These are phyloP conservation scores for Onychomys leucogaster DNA, from an alignment of 2,797 vertebrate species.

Conservation along the genomic window DNA sequence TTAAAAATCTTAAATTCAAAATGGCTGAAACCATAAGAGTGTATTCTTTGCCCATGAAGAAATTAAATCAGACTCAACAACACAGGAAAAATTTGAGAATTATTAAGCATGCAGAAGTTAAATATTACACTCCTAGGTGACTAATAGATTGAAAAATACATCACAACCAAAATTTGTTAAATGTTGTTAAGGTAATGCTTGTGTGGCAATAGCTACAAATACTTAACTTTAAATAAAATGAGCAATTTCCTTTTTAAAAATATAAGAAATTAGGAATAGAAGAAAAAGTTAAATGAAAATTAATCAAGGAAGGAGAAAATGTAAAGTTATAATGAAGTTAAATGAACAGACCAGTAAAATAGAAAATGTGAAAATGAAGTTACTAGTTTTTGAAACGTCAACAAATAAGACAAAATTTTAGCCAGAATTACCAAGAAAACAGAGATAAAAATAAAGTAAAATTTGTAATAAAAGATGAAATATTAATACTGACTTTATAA, in stretches of 20 bases:
- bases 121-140: neutral
- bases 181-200: neutral
- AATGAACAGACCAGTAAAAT: neutral
- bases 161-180: neutral
- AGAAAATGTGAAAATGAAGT: neutral
- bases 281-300: neutral
- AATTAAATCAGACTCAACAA: neutral
- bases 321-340: neutral
- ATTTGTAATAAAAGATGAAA: neutral
- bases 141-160: neutral
- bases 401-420: neutral
- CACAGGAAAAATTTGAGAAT: neutral
- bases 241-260: neutral
- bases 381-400: constrained; percentile 10
- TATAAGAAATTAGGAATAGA: neutral
- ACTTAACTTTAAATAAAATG: neutral
- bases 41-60: neutral
- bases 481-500: neutral
- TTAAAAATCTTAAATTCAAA: neutral
- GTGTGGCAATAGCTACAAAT: neutral
- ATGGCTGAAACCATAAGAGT: neutral
- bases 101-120: constrained; percentile 20
- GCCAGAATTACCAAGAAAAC: neutral
- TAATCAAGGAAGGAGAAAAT: neutral
- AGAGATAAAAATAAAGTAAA: neutral